Percentiles rank a stretch among this genome's conserved stretches.
Conservation (phyloP, 2,797 vertebrate species). For the Salarias fasciatus region DNA sequence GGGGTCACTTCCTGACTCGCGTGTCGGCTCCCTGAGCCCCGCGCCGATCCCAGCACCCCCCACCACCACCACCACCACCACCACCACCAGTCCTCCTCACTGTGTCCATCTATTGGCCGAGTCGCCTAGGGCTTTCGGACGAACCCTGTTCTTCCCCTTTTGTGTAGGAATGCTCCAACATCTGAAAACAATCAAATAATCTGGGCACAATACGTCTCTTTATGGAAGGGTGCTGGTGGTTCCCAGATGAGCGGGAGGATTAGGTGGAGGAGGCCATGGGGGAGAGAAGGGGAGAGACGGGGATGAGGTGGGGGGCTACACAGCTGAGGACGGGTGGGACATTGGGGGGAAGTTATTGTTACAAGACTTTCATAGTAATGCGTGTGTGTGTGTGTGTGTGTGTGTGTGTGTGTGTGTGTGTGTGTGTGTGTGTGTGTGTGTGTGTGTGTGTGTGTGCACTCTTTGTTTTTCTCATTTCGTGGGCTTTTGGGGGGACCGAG, state of each 20-base stretch:
- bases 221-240: conserved; percentile 78
- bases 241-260: conserved; percentile 82
- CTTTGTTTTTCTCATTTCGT: too few relatives aligned
- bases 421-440: too few relatives aligned
- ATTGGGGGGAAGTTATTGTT: conserved; percentile 57
- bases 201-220: conserved; percentile 83
- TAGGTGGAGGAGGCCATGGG: conserved; percentile 70
- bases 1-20: conserved; percentile 90
- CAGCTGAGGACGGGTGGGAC: conserved; percentile 57
- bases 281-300: conserved; percentile 60
- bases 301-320: conserved; percentile 39
- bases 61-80: neutral
- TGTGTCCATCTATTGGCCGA: conserved; percentile 61
- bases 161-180: conserved; percentile 82
- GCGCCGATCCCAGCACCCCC: conserved; percentile 52
- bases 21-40: conserved; percentile 74
- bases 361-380: conserved; percentile 19
- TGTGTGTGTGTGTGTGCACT: neutral
- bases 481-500: too few relatives aligned
- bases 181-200: conserved; percentile 89
- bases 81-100: conserved; percentile 12
- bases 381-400: conserved; percentile 13
- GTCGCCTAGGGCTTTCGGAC: conserved; percentile 69
- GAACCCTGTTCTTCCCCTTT: conserved; percentile 77
- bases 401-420: too few relatives aligned